Percentiles rank a stretch among this genome's conserved stretches.
Conservation (phyloP, 2,888 invertebrate species). For the Aporophyla nigra region DNA sequence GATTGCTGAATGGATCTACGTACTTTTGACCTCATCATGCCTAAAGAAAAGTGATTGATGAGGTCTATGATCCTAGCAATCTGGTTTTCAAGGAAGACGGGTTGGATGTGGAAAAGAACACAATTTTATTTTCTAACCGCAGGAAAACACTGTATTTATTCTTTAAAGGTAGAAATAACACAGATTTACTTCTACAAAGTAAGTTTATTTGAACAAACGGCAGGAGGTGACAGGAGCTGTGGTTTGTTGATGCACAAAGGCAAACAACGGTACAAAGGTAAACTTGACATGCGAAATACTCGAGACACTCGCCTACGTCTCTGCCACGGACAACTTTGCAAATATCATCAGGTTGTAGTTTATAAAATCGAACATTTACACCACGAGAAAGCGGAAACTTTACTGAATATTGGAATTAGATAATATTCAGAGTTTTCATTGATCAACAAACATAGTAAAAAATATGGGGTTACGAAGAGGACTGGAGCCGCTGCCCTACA, state of each 20-base stretch:
- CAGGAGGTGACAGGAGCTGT: conserved; percentile 10
- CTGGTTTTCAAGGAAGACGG: no score
- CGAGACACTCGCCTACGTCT: neutral
- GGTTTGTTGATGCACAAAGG: conserved; percentile 17
- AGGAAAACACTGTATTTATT: neutral
- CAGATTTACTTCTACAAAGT: conserved; percentile 9
- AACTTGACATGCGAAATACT: conserved; percentile 18
- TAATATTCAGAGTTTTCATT: no score
- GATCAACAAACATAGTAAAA: no score
- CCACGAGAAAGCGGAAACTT: neutral
- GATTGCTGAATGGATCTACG: no score
- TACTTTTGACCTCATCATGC: no score
- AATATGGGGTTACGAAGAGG: no score
- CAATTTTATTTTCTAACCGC: neutral
- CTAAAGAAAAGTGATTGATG: no score
- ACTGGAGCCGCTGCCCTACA: no score
- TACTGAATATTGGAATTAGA: neutral
- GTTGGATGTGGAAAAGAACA: no score
- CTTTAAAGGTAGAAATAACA: neutral
- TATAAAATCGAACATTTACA: neutral
- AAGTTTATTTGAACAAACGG: conserved; percentile 16
- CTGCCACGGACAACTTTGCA: neutral
- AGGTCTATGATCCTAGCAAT: no score
- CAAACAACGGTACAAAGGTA: conserved; percentile 7
- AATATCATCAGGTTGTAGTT: neutral